These are phyloP conservation scores for Entomyzon cyanotis DNA, from an alignment of 2,113 vertebrate genomes.

Conservation along the genomic window DNA sequence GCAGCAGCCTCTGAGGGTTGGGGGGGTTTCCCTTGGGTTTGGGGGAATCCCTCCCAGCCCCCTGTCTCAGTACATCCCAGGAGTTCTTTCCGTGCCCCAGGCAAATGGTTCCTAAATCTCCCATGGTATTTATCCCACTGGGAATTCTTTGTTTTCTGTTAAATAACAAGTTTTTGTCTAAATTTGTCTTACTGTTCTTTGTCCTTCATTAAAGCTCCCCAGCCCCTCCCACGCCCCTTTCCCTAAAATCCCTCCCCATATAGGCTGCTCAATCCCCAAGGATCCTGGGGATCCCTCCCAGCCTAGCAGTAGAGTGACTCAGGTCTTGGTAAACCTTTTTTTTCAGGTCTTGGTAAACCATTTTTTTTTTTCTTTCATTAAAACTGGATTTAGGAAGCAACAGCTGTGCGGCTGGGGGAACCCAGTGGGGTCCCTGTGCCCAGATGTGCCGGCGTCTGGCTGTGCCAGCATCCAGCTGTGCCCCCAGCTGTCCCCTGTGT, in stretches of 20 bases:
- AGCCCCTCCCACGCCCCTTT: neutral
- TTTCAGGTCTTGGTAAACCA: accelerated
- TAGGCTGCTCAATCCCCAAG: neutral
- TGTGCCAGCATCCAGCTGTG: neutral
- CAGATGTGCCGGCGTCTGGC: neutral
- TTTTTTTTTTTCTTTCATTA: neutral
- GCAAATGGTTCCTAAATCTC: neutral
- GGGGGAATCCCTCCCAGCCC: neutral
- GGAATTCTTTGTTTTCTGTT: neutral
- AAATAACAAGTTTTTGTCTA: neutral
- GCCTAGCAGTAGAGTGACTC: neutral
- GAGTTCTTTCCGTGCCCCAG: neutral
- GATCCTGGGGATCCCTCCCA: neutral
- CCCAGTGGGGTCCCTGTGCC: too few species aligned
- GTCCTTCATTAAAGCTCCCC: neutral
- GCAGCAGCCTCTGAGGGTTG: neutral
- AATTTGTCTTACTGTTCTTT: neutral
- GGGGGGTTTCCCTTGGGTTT: neutral
- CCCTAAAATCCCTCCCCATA: neutral
- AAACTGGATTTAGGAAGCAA: neutral
- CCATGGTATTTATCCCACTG: neutral
- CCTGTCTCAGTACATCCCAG: neutral
- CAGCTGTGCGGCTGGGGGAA: neutral
- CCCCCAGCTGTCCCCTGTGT: neutral
- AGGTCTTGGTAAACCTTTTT: accelerated